These are phyloP conservation scores for Pan troglodytes DNA, from an alignment of 2,113 vertebrate species.

Conservation along the genomic window NHGRI_mPanTro3-v2.1_pri NC_072417.2:50903501-50904000, in stretches of 20 bases:
- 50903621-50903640: too few species aligned
- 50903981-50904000: slow-evolving; percentile 35
- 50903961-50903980: slow-evolving; percentile 45
- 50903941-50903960: slow-evolving; percentile 27
- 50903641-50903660: neutral
- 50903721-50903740: neutral
- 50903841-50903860: neutral
- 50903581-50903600: too few species aligned
- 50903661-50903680: neutral
- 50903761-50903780: neutral
- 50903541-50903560: too few species aligned
- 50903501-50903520: too few species aligned
- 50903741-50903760: neutral
- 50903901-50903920: slow-evolving; percentile 19
- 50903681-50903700: too few species aligned
- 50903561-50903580: too few species aligned
- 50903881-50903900: neutral
- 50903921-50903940: slow-evolving; percentile 9
- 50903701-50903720: neutral
- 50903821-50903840: slow-evolving; percentile 20
- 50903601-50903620: too few species aligned
- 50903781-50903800: neutral
- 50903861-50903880: neutral
- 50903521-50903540: too few species aligned
- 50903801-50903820: neutral